These are phyloP conservation scores for Tetragnatha montana DNA, from an alignment of 2,888 invertebrate species.

Conservation along the genomic window DNA sequence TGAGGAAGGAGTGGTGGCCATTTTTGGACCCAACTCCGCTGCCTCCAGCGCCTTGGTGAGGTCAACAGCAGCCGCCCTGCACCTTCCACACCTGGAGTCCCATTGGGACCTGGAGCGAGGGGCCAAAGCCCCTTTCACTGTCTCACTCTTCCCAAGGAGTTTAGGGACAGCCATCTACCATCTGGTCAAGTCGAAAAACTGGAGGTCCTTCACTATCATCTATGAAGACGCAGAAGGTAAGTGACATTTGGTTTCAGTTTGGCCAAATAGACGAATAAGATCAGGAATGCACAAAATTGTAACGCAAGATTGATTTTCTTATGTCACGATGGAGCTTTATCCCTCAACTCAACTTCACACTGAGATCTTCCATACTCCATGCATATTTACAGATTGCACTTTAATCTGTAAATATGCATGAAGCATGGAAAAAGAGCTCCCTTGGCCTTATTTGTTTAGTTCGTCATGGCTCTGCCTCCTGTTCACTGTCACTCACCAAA, in stretches of 20 bases:
- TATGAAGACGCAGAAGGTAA: conserved; percentile 88
- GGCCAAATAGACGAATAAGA: no score
- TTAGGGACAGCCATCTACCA: conserved; percentile 82
- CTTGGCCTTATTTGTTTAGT: no score
- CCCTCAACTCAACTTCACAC: no score
- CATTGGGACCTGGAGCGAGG: conserved; percentile 83
- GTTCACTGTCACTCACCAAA: no score
- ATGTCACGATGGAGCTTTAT: no score
- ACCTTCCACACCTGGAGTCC: conserved; percentile 89
- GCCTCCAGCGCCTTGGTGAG: conserved; percentile 85
- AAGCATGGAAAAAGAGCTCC: no score
- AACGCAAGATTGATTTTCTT: no score
- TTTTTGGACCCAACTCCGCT: conserved; percentile 87
- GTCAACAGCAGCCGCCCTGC: conserved; percentile 87
- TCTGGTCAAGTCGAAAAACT: conserved; percentile 78
- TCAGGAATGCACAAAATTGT: no score
- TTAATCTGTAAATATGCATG: no score
- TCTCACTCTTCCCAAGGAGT: conserved; percentile 87
- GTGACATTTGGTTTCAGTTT: conserved; percentile 24
- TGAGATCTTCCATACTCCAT: no score
- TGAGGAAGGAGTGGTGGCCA: conserved; percentile 85
- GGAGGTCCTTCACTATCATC: conserved; percentile 91
- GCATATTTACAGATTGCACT: no score
- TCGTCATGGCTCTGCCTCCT: no score
- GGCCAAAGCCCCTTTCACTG: conserved; percentile 80